Evolutionary conservation across 2,888 invertebrate genomes (phyloP), one percentile per base, ranked within the genome.

Genomic region (Deilephila elpenor): DNA sequence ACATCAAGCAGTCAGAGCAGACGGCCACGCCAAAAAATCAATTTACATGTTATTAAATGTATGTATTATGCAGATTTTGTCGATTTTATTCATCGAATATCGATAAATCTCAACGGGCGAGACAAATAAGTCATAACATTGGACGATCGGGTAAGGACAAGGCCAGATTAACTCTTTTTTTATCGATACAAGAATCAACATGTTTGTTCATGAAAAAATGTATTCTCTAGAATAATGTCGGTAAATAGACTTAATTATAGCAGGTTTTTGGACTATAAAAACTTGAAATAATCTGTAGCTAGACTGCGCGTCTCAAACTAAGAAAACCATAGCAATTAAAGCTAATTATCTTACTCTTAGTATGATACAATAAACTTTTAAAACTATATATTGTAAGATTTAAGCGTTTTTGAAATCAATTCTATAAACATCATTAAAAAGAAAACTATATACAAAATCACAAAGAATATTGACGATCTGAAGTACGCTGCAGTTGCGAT

Each of bases 121-220:
- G 93, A 92, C 93, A 91, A 92, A 93, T 93, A 93, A 93, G 94
- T 94, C 93, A 93, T 93, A 94, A 93, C 91, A 92, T 93, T 92
- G 89, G 87, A 80, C 83, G 81, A 86, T 80, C 86, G 77, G 86
- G 88, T 88, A 88, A 91, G 90, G 90, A 88, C 92, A 88, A 89
- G 88, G 87, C 87, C 87, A 81, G 75, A 77, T 77, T 77, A 56
- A 20, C 60, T 81, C 78, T 87, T 86, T 83, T 86, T 88, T 87
- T 87, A 84, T 83, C 83, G 82, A 85, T 81, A 88, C 88, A 88
- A 83, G 88, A 86, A 86, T 86, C 83, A 82, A 83, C 86, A 78
- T 77, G 85, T 82, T 83, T 78, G 77, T 34, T 71, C 74, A 75
- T 77, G 78, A 81, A 81, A 81, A 81, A 80, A 79, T 80, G 78